Conservation (phyloP, 2,113 vertebrate genomes). For the Sturnira hondurensis region DNA sequence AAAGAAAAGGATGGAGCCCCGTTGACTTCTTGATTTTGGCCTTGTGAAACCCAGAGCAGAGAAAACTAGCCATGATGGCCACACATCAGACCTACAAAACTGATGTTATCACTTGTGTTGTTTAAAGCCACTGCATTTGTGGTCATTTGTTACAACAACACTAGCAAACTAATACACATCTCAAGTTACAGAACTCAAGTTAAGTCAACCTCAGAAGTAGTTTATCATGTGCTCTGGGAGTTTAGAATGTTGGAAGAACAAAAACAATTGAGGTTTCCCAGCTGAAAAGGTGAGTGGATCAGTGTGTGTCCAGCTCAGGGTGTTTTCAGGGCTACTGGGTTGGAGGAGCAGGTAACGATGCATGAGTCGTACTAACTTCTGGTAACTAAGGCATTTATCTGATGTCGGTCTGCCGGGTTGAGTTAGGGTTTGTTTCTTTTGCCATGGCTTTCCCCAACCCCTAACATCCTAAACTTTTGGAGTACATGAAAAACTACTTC, state of each 20-base stretch:
- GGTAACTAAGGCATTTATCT: neutral
- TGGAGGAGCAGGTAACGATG: neutral
- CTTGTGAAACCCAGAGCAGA: neutral
- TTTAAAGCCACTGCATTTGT: neutral
- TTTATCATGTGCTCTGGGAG: too few relatives aligned
- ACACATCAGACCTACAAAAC: neutral
- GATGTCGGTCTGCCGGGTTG: neutral
- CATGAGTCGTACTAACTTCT: neutral
- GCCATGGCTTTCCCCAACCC: too few relatives aligned
- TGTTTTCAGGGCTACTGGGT: neutral
- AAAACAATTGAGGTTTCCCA: neutral
- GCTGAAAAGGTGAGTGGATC: neutral
- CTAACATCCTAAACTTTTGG: neutral
- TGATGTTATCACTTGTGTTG: neutral
- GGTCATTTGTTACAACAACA: neutral
- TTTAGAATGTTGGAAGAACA: too few relatives aligned
- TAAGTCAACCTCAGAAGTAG: neutral
- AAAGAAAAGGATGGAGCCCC: neutral
- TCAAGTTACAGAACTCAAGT: neutral
- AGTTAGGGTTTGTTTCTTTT: neutral
- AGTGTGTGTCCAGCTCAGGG: neutral
- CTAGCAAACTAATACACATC: neutral
- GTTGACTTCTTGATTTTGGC: neutral
- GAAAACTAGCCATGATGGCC: neutral
- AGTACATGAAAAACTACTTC: neutral